Percentiles rank a stretch among this genome's conserved stretches.
Conservation (phyloP, 2,797 vertebrate genomes). For the Vultur gryphus region DNA sequence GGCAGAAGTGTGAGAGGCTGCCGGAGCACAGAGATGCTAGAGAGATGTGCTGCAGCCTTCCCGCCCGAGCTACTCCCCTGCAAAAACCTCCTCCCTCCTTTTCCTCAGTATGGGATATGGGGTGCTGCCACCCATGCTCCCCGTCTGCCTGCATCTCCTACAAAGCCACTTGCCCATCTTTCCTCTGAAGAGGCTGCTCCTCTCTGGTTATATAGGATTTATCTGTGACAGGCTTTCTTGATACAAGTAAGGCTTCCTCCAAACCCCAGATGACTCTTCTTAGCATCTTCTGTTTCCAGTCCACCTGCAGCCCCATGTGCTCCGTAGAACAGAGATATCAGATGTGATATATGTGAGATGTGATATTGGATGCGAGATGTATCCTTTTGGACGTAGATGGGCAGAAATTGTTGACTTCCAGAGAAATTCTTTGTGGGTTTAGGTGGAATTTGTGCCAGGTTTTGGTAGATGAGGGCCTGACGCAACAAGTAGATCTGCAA, state of each 20-base stretch:
- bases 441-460: background rate
- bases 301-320: rapidly evolving
- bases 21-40: background rate
- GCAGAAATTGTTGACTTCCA: background rate
- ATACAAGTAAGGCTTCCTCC: background rate
- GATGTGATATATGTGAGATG: background rate
- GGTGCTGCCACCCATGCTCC: background rate
- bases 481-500: background rate
- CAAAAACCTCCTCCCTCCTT: background rate
- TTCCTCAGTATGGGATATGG: background rate
- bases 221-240: background rate
- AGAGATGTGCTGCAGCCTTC: background rate
- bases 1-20: background rate
- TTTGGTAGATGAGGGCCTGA: background rate
- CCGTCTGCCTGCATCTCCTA: background rate
- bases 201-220: background rate
- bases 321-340: background rate
- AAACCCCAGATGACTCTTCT: background rate
- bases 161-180: background rate
- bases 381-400: rapidly evolving
- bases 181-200: background rate
- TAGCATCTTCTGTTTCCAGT: background rate
- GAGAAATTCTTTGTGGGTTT: background rate
- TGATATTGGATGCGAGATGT: rapidly evolving
- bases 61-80: background rate